Evolutionary conservation across 2,113 vertebrate genomes (phyloP), one percentile per base, ranked within the genome.

Genomic region (Jacana jacana): DNA sequence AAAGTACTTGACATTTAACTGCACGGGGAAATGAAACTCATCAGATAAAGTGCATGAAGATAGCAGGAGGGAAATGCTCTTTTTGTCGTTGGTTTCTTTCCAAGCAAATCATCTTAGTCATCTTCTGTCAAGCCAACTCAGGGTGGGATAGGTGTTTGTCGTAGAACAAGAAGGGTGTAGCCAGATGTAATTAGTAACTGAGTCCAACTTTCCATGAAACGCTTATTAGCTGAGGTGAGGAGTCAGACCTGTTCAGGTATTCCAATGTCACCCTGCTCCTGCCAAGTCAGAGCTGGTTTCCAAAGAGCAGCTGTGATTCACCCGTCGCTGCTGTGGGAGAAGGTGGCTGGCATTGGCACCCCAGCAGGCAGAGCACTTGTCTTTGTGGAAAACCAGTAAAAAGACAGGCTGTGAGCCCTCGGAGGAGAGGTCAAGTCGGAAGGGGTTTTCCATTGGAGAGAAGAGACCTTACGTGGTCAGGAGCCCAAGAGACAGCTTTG

Each of bases 1-100:
- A 37, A 92, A 91, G 35, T 39, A 27, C 23, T 76, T 93, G 88
- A 75, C 44, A 64, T 96, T 96, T 95, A 91, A 57, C 44, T 86
- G 44, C 61, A 17, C 12, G 72, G 57, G 66, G 80, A 88, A 92
- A 12, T 72, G 8, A 91, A 91, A 86, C 55, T 71, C 51, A 94
- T 90, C 69, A 78, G 25, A 60, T 83, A 20, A 0, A 23, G 37
- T 81, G 18, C 55, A 52, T 86, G 69, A 91, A 93, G 80, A 37
- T 64, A 89, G 68, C 91, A 75, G 83, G 80, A 93, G 46, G 40
- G 60, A 96, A 95, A 64, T 86, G 54, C 48, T 91, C 57, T 35
- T 79, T 79, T 81, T 87, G 44, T 76, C 58, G 66, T 28, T 93
- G 86, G 49, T 84, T 93, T 54, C 52, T 91, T 95, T 94, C 88